phyloP scores from a whole-genome alignment of 1,140 invertebrate genomes.

The Rhyacophila brunnea region DNA sequence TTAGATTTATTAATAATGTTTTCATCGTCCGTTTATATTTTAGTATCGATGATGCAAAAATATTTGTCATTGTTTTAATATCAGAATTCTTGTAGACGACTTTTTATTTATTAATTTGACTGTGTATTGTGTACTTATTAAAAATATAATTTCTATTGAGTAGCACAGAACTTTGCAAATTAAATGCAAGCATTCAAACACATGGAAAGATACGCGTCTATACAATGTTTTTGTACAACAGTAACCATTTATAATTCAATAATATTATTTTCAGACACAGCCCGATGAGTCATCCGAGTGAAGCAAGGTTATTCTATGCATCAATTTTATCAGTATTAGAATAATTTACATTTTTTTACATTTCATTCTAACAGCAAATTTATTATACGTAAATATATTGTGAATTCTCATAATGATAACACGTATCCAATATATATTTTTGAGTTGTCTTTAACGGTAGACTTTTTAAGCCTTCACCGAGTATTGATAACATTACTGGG shows the following conservation, averaged over 20 bases:
- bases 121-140: too few species aligned
- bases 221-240: slow-evolving; percentile 13
- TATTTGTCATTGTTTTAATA: too few species aligned
- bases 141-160: too few species aligned
- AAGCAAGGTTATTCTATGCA: background rate
- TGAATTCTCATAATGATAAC: background rate
- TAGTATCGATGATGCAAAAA: too few species aligned
- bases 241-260: slow-evolving; percentile 4
- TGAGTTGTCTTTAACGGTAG: background rate
- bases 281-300: slow-evolving; percentile 23
- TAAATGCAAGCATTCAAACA: background rate
- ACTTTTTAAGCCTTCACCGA: background rate
- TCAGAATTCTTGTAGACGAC: too few species aligned
- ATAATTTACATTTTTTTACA: slow-evolving; percentile 5
- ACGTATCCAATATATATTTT: background rate
- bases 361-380: background rate
- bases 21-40: too few species aligned
- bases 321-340: background rate
- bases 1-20: too few species aligned
- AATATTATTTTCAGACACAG: slow-evolving; percentile 17
- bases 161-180: too few species aligned
- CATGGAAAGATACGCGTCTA: background rate
- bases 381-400: background rate
- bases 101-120: too few species aligned
- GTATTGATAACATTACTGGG: too few species aligned